These are phyloP conservation scores for Andrena bicolor DNA, from an alignment of 2,888 invertebrate genomes.

Conservation along the genomic window DNA sequence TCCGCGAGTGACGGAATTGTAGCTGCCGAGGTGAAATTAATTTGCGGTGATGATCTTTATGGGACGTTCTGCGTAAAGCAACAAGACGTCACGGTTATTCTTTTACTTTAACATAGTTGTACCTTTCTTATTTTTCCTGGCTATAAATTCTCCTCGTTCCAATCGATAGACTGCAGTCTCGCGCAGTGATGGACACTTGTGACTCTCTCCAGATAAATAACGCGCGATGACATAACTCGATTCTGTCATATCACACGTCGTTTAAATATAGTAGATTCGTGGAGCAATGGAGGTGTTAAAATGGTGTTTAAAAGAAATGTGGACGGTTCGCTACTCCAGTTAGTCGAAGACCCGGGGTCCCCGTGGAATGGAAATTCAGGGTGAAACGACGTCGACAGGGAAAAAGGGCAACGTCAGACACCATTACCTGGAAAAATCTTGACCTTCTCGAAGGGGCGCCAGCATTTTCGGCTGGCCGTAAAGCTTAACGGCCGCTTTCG, in stretches of 20 bases:
- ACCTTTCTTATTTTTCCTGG: not conserved
- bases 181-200: not conserved
- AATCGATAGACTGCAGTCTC: constrained; percentile 20
- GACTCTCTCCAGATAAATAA: not conserved
- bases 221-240: not conserved
- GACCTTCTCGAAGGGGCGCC: constrained; percentile 72
- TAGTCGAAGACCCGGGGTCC: not conserved
- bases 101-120: not conserved
- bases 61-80: not conserved
- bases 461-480: constrained; percentile 67
- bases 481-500: constrained; percentile 79
- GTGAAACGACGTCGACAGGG: constrained; percentile 49
- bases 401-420: constrained; percentile 41
- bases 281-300: not conserved
- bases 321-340: not conserved
- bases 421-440: constrained; percentile 71
- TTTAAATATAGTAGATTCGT: no score
- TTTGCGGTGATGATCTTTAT: constrained; percentile 5
- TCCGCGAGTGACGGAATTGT: not conserved
- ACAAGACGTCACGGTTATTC: not conserved
- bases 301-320: not conserved
- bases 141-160: constrained; percentile 13
- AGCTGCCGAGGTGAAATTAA: not conserved
- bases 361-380: constrained; percentile 27
- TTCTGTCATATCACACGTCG: not conserved